Evolutionary conservation across 2,797 vertebrate genomes (phyloP), one percentile per base, ranked within the genome.

Genomic region (Coluber constrictor): DNA sequence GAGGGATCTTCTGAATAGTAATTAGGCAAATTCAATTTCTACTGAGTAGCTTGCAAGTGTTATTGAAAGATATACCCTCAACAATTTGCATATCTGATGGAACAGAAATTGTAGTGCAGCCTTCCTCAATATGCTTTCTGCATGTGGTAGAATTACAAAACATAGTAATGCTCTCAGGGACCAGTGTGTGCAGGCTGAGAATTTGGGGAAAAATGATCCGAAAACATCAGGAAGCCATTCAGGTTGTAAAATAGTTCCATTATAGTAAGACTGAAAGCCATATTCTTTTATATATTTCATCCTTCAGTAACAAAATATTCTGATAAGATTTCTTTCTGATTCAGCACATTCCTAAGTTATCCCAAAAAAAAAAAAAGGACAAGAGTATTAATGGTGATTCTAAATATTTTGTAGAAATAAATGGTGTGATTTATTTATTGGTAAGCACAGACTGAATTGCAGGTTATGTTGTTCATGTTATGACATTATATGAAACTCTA

Each of bases 11-110:
- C 9, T 56, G 0, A 20, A 88, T 56, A 2, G 5, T 27, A 83
- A 3, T 57, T 0, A 1, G 2, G 91, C 29, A 92, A 93, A 96
- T 47, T 1, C 93, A 95, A 5, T 90, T 92, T 88, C 51, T 94
- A 32, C 18, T 37, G 83, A 93, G 15, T 59, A 88, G 57, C 66
- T 90, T 60, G 27, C 54, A 90, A 90, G 66, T 74, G 43, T 79
- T 54, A 57, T 8, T 90, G 25, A 54, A 87, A 83, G 74, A 93
- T 59, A 87, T 63, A 93, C 16, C 79, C 47, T 89, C 43, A 92
- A 47, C 54, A 9, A 90, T 90, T 93, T 89, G 66, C 32, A 87
- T 23, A 56, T 93, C 83, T 88, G 90, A 61, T 93, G 90, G 29
- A 16, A n/a, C 87, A 93, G 51, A 93, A 88, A 79, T 37, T 54